phyloP scores from a whole-genome alignment of 2,888 invertebrate genomes.

The Electrophaes corylata region DNA sequence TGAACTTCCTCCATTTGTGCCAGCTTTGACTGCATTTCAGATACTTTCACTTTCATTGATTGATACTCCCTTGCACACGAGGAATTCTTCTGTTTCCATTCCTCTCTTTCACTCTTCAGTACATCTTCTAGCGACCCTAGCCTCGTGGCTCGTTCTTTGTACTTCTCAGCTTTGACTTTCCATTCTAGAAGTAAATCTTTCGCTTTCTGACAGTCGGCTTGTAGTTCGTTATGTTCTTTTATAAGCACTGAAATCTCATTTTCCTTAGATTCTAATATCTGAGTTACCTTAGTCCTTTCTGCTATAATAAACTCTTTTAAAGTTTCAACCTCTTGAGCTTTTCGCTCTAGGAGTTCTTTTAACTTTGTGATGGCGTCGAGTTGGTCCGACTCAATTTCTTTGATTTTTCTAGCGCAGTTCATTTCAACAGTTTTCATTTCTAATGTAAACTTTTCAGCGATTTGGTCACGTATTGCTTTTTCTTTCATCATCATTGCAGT shows the following conservation, averaged over 20 bases:
- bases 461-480: conserved; percentile 86
- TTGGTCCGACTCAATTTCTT: conserved; percentile 80
- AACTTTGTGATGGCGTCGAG: conserved; percentile 71
- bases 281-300: conserved; percentile 78
- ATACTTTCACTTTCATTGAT: conserved; percentile 70
- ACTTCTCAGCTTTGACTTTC: conserved; percentile 69
- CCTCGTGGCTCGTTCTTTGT: conserved; percentile 65
- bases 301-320: conserved; percentile 79
- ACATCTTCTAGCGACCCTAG: conserved; percentile 66
- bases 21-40: conserved; percentile 73
- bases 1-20: conserved; percentile 69
- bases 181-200: conserved; percentile 64
- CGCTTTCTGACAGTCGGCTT: conserved; percentile 66
- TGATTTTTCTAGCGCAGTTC: conserved; percentile 77
- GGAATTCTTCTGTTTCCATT: conserved; percentile 61
- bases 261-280: conserved; percentile 80
- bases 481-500: conserved; percentile 81
- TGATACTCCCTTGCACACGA: conserved; percentile 62
- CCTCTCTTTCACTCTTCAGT: conserved; percentile 70
- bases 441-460: conserved; percentile 86
- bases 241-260: conserved; percentile 76
- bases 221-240: conserved; percentile 71
- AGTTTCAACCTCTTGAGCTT: conserved; percentile 80
- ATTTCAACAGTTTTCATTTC: conserved; percentile 85
- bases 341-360: conserved; percentile 77